Evolutionary conservation across 2,797 vertebrate genomes (phyloP).

Genomic region (Hydrocynus forskahlii): DNA sequence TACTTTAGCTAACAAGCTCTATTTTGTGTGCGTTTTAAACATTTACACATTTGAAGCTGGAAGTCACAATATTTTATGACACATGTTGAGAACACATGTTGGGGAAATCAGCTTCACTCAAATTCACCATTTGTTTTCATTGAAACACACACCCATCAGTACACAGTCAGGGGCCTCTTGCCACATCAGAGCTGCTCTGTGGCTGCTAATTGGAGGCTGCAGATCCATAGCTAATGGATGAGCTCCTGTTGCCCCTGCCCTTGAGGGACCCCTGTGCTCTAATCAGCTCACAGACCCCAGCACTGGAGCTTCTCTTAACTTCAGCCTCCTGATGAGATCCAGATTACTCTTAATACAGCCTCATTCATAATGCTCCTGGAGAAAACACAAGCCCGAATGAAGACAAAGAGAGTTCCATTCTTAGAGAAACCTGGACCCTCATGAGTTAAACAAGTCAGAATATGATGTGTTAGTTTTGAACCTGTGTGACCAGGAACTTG

Average conservation of each 20-base stretch:
- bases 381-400: constrained; percentile 66
- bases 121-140: constrained; percentile 38
- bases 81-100: constrained; percentile 37
- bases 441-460: neutral
- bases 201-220: constrained; percentile 67
- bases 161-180: constrained; percentile 34
- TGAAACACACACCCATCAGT: constrained; percentile 31
- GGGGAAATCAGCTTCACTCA: constrained; percentile 30
- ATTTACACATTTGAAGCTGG: constrained; percentile 17
- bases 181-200: constrained; percentile 50
- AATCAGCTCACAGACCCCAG: constrained; percentile 74
- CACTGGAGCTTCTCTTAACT: constrained; percentile 62
- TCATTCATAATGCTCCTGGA: constrained; percentile 58
- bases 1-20: neutral
- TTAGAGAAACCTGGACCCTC: constrained; percentile 2
- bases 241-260: constrained; percentile 64
- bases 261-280: constrained; percentile 50
- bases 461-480: constrained; percentile 57
- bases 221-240: constrained; percentile 70
- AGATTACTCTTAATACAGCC: constrained; percentile 71
- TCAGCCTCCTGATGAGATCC: constrained; percentile 66
- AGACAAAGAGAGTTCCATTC: neutral
- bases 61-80: neutral
- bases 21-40: neutral
- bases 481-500: constrained; percentile 98